Percentiles rank a stretch among this genome's conserved stretches.
phyloP scores from a whole-genome alignment of 2,888 invertebrate species.

The Aleiodes testaceus region DNA sequence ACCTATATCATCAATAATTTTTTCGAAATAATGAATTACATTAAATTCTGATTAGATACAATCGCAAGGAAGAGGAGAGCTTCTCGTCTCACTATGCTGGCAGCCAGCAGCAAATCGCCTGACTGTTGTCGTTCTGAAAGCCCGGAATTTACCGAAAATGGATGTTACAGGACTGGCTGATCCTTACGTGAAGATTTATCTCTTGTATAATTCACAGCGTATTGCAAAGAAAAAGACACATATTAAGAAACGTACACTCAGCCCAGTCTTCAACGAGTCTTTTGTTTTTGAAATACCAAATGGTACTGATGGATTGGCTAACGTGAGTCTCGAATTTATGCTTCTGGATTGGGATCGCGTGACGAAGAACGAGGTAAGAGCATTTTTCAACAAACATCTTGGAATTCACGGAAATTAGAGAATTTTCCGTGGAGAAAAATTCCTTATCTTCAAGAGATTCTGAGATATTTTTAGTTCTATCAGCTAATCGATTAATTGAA shows the following conservation, averaged over 20 bases:
- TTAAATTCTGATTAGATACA: slow-evolving; percentile 80
- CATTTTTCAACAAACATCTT: slow-evolving; percentile 73
- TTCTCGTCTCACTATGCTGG: slow-evolving; percentile 97
- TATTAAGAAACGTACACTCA: slow-evolving; percentile 97
- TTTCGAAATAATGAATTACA: not conserved
- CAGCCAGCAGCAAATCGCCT: slow-evolving; percentile 96
- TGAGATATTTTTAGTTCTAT: too few relatives aligned
- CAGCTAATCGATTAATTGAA: not conserved
- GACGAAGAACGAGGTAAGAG: slow-evolving; percentile 90
- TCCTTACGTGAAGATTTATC: slow-evolving; percentile 98
- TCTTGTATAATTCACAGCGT: slow-evolving; percentile 96
- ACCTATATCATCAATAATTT: not conserved
- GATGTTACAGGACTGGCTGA: slow-evolving; percentile 98
- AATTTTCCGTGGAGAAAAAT: too few relatives aligned
- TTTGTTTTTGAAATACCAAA: slow-evolving; percentile 97
- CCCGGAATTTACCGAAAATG: slow-evolving; percentile 97
- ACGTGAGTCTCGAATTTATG: slow-evolving; percentile 89
- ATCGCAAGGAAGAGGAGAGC: slow-evolving; percentile 94
- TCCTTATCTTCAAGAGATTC: too few relatives aligned
- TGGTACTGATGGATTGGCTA: slow-evolving; percentile 83
- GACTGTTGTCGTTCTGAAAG: slow-evolving; percentile 97
- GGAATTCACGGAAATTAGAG: not conserved
- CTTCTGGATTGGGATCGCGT: slow-evolving; percentile 98
- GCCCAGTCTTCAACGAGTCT: slow-evolving; percentile 99
- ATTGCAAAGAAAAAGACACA: slow-evolving; percentile 99